A percentile compares a stretch with the other conserved stretches of the same genome.
Evolutionary conservation across 2,888 invertebrate genomes (phyloP).

Genomic region (Xylota segnis): DNA sequence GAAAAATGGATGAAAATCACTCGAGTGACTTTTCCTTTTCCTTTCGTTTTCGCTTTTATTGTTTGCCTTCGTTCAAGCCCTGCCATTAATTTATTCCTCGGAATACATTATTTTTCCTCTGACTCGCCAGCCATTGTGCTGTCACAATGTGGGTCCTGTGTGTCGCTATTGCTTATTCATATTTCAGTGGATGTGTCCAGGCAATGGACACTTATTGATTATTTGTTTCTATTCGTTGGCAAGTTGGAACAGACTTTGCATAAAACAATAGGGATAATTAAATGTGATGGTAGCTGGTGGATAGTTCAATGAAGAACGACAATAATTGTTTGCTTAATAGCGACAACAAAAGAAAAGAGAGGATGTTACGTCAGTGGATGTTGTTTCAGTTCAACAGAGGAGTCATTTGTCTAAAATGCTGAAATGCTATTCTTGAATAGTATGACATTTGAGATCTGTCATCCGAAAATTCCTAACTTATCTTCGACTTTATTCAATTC

Average conservation of each 20-base stretch:
- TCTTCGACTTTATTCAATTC: not conserved
- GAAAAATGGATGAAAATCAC: slow-evolving; percentile 35
- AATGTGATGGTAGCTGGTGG: slow-evolving; percentile 27
- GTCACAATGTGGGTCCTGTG: slow-evolving; percentile 8
- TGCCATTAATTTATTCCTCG: slow-evolving; percentile 57
- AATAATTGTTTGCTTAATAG: not conserved
- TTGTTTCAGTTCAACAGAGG: not conserved
- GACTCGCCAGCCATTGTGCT: slow-evolving; percentile 18
- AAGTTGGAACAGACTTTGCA: slow-evolving; percentile 11
- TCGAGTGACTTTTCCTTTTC: slow-evolving; percentile 49
- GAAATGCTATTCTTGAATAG: not conserved
- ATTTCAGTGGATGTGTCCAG: slow-evolving; percentile 58
- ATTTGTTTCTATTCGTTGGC: slow-evolving; percentile 29
- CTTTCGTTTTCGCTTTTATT: slow-evolving; percentile 15
- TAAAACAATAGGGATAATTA: slow-evolving; percentile 50
- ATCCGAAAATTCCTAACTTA: slow-evolving; percentile 9
- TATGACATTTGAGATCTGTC: not conserved
- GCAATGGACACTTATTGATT: slow-evolving; percentile 60
- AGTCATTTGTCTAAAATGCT: not conserved
- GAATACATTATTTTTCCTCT: slow-evolving; percentile 60
- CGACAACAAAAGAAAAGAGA: not conserved
- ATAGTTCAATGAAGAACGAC: slow-evolving; percentile 12
- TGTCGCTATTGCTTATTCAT: slow-evolving; percentile 65
- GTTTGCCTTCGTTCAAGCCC: slow-evolving; percentile 20
- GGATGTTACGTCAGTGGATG: not conserved